Conservation (phyloP, 2,888 invertebrate genomes). For the Chironomus tentans region DNA sequence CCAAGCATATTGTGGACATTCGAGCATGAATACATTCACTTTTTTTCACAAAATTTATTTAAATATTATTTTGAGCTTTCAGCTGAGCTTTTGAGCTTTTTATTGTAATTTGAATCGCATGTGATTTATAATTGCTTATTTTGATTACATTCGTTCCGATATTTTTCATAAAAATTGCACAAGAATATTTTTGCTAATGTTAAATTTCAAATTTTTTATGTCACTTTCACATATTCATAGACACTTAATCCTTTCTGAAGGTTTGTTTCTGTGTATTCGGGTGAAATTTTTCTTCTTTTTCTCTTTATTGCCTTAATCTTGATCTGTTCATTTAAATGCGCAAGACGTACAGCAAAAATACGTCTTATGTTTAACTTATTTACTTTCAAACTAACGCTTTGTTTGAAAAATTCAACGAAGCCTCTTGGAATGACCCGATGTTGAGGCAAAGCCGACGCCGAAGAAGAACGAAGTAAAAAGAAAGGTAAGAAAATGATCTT, state of each 20-base stretch:
- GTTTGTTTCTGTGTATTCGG: background rate
- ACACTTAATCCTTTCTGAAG: background rate
- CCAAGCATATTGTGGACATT: background rate
- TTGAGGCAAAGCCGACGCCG: background rate
- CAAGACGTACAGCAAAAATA: conserved; percentile 3
- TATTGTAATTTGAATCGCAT: background rate
- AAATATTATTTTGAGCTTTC: background rate
- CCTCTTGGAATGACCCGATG: background rate
- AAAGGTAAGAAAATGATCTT: conserved; percentile 5
- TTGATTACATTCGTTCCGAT: background rate
- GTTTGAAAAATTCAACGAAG: background rate
- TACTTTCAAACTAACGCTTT: conserved; percentile 19
- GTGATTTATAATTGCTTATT: conserved; percentile 27
- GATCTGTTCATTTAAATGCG: background rate
- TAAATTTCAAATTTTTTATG: background rate
- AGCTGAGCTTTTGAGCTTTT: background rate
- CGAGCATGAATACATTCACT: conserved; percentile 10
- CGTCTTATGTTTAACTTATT: conserved; percentile 17
- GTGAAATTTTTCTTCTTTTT: background rate
- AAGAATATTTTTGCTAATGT: background rate
- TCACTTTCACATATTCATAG: background rate
- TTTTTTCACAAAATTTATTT: background rate
- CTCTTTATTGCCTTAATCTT: background rate
- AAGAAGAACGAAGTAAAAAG: conserved; percentile 16
- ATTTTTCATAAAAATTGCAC: background rate